Percentiles rank a stretch among this genome's conserved stretches.
Conservation (phyloP, 2,888 invertebrate genomes). For the Acleris emargana region DNA sequence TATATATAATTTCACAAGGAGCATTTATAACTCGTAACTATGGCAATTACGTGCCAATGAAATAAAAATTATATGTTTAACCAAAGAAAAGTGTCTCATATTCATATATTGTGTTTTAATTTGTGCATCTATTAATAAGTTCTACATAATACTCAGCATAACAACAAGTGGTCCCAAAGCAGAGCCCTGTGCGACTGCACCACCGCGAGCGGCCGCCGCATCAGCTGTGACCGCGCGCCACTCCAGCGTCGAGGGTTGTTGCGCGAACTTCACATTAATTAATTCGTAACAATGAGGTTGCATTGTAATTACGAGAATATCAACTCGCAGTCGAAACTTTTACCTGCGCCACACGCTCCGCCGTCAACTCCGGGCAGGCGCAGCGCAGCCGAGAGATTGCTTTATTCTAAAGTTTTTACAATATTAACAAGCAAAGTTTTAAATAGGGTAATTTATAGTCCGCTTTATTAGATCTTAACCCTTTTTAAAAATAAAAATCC, state of each 20-base stretch:
- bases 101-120: too few relatives aligned
- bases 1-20: too few relatives aligned
- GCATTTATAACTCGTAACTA: too few relatives aligned
- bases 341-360: constrained; percentile 3
- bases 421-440: constrained; percentile 11
- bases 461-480: constrained; percentile 12
- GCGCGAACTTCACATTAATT: constrained; percentile 13
- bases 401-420: neutral
- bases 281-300: constrained; percentile 17
- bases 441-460: constrained; percentile 2
- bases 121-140: too few relatives aligned
- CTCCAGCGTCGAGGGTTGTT: neutral
- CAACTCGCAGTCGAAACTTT: constrained; percentile 6
- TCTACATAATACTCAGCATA: too few relatives aligned
- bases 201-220: neutral
- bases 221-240: constrained; percentile 7
- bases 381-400: neutral
- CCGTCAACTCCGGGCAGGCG: neutral
- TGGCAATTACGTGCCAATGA: too few relatives aligned
- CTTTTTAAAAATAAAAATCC: constrained; percentile 1
- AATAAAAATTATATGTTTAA: too few relatives aligned
- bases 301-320: constrained; percentile 18
- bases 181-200: neutral
- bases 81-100: too few relatives aligned
- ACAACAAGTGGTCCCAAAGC: neutral